phyloP scores from a whole-genome alignment of 2,113 vertebrate genomes.

The Chaetodon trifascialis region DNA sequence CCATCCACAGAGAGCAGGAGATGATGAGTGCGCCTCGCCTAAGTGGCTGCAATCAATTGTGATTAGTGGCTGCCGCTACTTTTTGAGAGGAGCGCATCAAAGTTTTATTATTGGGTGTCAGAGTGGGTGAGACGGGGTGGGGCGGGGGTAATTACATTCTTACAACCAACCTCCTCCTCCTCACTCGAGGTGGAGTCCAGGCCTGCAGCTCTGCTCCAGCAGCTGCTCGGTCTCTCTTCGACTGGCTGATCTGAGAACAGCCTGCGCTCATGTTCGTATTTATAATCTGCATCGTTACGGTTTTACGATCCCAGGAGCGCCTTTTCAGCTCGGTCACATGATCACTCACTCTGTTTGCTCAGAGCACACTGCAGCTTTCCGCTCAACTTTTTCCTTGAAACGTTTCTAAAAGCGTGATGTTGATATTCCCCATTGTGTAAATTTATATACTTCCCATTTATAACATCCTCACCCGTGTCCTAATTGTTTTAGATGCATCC shows the following conservation, averaged over 20 bases:
- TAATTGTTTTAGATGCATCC: background rate
- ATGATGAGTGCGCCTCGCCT: constrained; percentile 83
- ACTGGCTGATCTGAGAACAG: background rate
- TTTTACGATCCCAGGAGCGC: background rate
- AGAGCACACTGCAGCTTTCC: background rate
- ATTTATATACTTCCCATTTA: background rate
- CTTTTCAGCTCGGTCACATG: background rate
- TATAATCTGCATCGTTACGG: background rate
- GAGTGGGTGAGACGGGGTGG: constrained; percentile 67
- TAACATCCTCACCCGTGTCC: background rate
- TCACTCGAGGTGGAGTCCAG: constrained; percentile 56
- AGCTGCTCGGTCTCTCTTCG: background rate
- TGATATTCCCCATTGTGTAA: background rate
- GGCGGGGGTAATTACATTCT: constrained; percentile 83
- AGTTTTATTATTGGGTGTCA: constrained; percentile 89
- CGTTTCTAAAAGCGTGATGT: background rate
- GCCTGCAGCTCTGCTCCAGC: constrained; percentile 1
- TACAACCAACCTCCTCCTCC: constrained; percentile 67
- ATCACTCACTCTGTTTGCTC: background rate
- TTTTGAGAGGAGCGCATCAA: constrained; percentile 87
- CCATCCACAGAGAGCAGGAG: constrained; percentile 68
- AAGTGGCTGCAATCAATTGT: constrained; percentile 93
- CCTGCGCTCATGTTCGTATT: background rate
- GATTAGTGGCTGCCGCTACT: constrained; percentile 84
- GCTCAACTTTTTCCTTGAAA: background rate